Evolutionary conservation across 2,797 vertebrate species (phyloP).

Genomic region (Nyctalus aviator): DNA sequence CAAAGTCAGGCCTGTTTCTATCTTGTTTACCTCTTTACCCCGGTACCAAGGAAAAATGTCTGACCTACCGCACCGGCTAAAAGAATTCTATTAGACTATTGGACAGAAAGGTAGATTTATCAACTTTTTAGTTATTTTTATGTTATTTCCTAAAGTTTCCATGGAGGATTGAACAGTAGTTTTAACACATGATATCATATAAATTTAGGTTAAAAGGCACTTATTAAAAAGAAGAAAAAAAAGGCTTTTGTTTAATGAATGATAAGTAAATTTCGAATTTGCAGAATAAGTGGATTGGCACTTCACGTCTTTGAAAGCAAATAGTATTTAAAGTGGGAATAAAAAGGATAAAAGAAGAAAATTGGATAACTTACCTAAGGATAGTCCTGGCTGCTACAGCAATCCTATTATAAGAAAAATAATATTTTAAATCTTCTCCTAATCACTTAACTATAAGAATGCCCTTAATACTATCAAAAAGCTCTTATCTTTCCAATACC

Average conservation of each 20-base stretch:
- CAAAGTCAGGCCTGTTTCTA: background rate
- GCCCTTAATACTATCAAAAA: constrained; percentile 76
- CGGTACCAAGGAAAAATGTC: background rate
- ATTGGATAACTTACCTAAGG: constrained; percentile 69
- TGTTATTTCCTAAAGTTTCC: background rate
- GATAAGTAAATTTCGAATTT: constrained; percentile 38
- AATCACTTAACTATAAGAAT: constrained; percentile 72
- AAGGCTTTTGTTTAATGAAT: constrained; percentile 17
- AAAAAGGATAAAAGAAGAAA: constrained; percentile 66
- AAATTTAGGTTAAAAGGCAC: constrained; percentile 23
- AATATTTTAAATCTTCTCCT: constrained; percentile 72
- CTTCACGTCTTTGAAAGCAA: constrained; percentile 59
- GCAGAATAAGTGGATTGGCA: background rate
- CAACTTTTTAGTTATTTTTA: constrained; percentile 3
- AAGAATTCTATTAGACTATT: background rate
- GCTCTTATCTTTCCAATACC: constrained; percentile 73
- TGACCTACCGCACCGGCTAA: background rate
- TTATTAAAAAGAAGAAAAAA: background rate
- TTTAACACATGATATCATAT: background rate
- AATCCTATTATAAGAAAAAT: constrained; percentile 75
- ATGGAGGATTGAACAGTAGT: background rate
- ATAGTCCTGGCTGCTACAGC: constrained; percentile 41
- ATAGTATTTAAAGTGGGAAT: constrained; percentile 61
- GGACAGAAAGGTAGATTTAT: background rate
- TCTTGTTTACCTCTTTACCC: background rate